phyloP scores from a whole-genome alignment of 2,888 invertebrate genomes.

The Linnaemya vulpina region DNA sequence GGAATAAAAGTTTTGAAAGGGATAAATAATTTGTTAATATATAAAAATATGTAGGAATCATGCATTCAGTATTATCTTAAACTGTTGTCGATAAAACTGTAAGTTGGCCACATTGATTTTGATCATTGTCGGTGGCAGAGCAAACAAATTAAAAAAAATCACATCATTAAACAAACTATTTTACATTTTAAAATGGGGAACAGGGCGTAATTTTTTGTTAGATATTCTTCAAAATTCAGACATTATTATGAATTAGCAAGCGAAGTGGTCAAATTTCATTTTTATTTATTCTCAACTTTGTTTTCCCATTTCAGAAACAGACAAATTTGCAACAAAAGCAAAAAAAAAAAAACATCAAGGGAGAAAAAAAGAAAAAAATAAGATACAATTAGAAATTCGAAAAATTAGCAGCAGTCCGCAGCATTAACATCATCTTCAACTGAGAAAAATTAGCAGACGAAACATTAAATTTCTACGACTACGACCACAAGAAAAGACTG shows the following conservation, averaged over 20 bases:
- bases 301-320: slow-evolving; percentile 74
- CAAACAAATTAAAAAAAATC: slow-evolving; percentile 30
- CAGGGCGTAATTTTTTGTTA: slow-evolving; percentile 41
- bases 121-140: slow-evolving; percentile 36
- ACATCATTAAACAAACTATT: slow-evolving; percentile 32
- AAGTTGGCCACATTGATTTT: slow-evolving; percentile 22
- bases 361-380: slow-evolving; percentile 6
- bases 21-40: no score
- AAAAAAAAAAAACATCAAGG: slow-evolving; percentile 10
- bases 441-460: slow-evolving; percentile 49
- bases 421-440: slow-evolving; percentile 66
- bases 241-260: slow-evolving; percentile 10
- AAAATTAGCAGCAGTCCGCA: slow-evolving; percentile 62
- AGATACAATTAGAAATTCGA: slow-evolving; percentile 64
- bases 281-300: slow-evolving; percentile 43
- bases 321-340: slow-evolving; percentile 55
- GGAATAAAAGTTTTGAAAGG: no score
- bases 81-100: background rate
- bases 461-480: slow-evolving; percentile 61
- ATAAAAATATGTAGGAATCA: no score
- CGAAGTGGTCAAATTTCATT: background rate
- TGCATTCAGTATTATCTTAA: no score
- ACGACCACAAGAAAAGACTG: slow-evolving; percentile 68
- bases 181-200: slow-evolving; percentile 46
- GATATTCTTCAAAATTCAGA: slow-evolving; percentile 10